Conservation (phyloP, 1,140 invertebrate species). For the Drosophila tropicalis region DNA sequence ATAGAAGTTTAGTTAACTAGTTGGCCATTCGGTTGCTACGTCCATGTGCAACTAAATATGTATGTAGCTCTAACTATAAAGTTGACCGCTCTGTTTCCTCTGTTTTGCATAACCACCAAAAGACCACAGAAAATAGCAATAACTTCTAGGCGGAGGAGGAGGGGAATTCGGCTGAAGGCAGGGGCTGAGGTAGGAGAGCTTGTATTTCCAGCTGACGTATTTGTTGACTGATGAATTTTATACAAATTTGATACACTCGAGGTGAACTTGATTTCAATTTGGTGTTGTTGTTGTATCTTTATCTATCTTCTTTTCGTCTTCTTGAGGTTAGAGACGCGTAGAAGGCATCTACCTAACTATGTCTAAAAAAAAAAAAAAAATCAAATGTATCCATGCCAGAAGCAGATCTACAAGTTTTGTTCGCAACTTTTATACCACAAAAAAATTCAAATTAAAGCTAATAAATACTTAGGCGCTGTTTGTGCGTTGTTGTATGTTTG, state of each 20-base stretch:
- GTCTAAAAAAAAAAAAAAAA: conserved; percentile 43
- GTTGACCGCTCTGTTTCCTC: conserved; percentile 54
- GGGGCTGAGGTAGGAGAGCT: conserved; percentile 15
- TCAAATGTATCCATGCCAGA: conserved; percentile 53
- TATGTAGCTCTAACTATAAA: neutral
- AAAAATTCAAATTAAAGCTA: conserved; percentile 78
- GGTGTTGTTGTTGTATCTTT: conserved; percentile 33
- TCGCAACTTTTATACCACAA: conserved; percentile 62
- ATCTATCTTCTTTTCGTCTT: conserved; percentile 41
- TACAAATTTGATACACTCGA: conserved; percentile 81
- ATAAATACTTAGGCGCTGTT: conserved; percentile 72
- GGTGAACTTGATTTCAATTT: conserved; percentile 77
- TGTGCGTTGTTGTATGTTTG: conserved; percentile 36
- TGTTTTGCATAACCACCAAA: conserved; percentile 71
- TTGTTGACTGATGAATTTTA: conserved; percentile 77
- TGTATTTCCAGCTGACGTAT: conserved; percentile 71
- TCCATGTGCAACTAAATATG: neutral
- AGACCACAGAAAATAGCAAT: conserved; percentile 28
- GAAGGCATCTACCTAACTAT: conserved; percentile 65
- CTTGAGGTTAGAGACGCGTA: conserved; percentile 32
- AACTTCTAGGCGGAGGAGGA: conserved; percentile 10
- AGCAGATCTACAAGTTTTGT: conserved; percentile 71
- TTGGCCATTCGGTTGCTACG: neutral
- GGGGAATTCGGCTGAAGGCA: neutral
- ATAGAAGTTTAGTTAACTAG: too few species aligned